A percentile compares a stretch with the other conserved stretches of the same genome.
Conservation (phyloP, 2,888 invertebrate genomes). For the Spodoptera picta region DNA sequence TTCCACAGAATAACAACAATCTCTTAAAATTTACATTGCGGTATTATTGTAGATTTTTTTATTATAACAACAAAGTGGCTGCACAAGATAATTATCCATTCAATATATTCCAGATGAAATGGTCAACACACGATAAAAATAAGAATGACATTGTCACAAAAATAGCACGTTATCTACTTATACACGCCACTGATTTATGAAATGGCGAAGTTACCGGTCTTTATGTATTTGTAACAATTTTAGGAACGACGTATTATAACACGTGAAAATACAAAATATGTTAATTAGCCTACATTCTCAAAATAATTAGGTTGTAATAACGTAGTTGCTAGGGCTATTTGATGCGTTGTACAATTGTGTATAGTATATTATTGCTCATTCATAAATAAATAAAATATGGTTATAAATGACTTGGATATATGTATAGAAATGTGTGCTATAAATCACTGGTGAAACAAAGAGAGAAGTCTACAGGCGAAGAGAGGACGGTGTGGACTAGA, state of each 20-base stretch:
- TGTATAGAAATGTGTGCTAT: conserved; percentile 17
- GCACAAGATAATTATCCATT: conserved; percentile 53
- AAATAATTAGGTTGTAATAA: neutral
- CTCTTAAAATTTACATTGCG: conserved; percentile 22
- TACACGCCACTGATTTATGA: conserved; percentile 27
- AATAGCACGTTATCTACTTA: conserved; percentile 46
- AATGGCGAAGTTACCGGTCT: conserved; percentile 10
- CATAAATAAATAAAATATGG: too few species aligned
- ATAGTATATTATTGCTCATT: too few species aligned
- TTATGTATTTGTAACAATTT: neutral
- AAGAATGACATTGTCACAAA: conserved; percentile 47
- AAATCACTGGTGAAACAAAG: conserved; percentile 26
- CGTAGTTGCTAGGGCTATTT: neutral
- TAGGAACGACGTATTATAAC: conserved; percentile 16
- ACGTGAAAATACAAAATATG: conserved; percentile 13
- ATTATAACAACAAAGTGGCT: conserved; percentile 32
- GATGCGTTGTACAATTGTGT: too few species aligned
- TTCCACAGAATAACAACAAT: conserved; percentile 48
- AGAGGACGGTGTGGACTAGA: conserved; percentile 64
- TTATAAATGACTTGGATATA: neutral
- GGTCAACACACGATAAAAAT: conserved; percentile 47
- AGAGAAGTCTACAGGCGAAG: conserved; percentile 45
- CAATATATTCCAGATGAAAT: conserved; percentile 42
- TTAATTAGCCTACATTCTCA: neutral
- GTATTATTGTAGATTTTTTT: conserved; percentile 24